phyloP scores from a whole-genome alignment of 2,888 invertebrate genomes.

The Eretmocerus hayati region DNA sequence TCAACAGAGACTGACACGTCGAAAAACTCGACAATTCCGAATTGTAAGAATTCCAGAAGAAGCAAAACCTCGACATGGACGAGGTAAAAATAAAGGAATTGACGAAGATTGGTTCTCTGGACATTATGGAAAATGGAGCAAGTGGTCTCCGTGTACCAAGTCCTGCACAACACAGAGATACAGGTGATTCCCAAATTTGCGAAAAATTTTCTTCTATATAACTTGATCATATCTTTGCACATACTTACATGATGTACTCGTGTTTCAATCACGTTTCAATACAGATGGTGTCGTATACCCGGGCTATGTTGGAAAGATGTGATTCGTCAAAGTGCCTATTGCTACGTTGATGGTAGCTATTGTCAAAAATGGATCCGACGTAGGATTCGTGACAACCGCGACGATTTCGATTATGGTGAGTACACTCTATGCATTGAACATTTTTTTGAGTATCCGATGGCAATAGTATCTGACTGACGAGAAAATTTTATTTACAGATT shows the following conservation, averaged over 20 bases:
- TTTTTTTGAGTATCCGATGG: no score
- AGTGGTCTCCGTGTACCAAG: slow-evolving; percentile 75
- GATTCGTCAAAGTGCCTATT: slow-evolving; percentile 77
- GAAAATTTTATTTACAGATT: slow-evolving; percentile 25
- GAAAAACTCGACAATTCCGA: slow-evolving; percentile 42
- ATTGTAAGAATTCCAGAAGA: slow-evolving; percentile 38
- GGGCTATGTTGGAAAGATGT: slow-evolving; percentile 70
- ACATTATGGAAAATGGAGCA: slow-evolving; percentile 70
- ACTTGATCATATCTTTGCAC: no score
- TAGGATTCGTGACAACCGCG: slow-evolving; percentile 38
- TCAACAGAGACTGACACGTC: slow-evolving; percentile 30
- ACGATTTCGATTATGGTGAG: slow-evolving; percentile 38
- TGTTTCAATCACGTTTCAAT: neutral
- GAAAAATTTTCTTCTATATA: no score
- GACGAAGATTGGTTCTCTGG: slow-evolving; percentile 31
- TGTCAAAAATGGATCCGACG: slow-evolving; percentile 64
- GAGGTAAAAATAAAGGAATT: slow-evolving; percentile 34
- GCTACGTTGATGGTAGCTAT: slow-evolving; percentile 72
- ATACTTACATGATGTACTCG: no score
- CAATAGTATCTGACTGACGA: neutral
- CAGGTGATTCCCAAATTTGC: slow-evolving; percentile 53
- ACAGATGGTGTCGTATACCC: slow-evolving; percentile 66
- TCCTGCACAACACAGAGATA: slow-evolving; percentile 73
- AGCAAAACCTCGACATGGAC: slow-evolving; percentile 40
- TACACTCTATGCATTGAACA: no score